Evolutionary conservation across 2,113 vertebrate species (phyloP).

Genomic region (Hiodon alosoides): DNA sequence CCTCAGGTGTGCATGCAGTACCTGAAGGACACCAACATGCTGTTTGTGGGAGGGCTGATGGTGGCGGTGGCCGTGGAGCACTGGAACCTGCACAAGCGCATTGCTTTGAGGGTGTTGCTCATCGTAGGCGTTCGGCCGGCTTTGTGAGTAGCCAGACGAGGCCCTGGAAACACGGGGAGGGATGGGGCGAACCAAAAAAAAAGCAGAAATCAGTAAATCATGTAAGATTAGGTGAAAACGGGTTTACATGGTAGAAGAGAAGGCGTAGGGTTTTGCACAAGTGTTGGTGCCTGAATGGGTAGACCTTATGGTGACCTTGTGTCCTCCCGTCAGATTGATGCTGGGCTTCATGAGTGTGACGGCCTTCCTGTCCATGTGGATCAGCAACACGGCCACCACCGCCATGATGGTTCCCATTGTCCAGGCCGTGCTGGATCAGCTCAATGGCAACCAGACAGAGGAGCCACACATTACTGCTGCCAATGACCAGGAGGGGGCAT

Average conservation of each 20-base stretch:
- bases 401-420: constrained; percentile 98
- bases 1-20: constrained; percentile 91
- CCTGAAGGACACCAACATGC: constrained; percentile 92
- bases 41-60: constrained; percentile 87
- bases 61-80: constrained; percentile 86
- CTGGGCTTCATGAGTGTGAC: constrained; percentile 90
- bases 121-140: constrained; percentile 80
- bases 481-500: neutral
- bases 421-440: constrained; percentile 82
- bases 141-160: constrained; percentile 65
- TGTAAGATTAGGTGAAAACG: neutral
- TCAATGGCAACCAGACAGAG: constrained; percentile 44
- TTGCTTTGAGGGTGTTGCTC: constrained; percentile 80
- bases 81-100: constrained; percentile 92
- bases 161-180: neutral
- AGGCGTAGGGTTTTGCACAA: no score
- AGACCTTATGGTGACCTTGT: no score
- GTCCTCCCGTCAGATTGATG: constrained; percentile 71
- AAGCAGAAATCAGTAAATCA: neutral
- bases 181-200: neutral
- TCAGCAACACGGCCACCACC: constrained; percentile 93
- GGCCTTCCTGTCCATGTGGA: constrained; percentile 97
- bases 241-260: neutral
- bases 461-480: constrained; percentile 15
- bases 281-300: no score